Base-by-base conservation (phyloP, 2,797 vertebrate species). In the Propithecus perrieri region DNA sequence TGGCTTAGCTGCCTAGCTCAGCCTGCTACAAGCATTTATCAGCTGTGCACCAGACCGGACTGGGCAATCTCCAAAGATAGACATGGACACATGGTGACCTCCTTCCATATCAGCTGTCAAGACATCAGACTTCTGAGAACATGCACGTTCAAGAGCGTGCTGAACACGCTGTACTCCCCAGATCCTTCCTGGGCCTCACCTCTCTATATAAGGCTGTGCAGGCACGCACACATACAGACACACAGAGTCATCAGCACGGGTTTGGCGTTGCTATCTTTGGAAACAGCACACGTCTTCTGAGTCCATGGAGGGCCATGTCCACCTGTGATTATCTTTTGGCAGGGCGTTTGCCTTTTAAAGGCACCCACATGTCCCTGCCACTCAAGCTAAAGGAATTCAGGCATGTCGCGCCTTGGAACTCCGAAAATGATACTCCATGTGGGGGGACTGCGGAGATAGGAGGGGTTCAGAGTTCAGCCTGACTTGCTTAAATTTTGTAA, bases 321-420 rank as follows among this genome's bases (percentile, higher is more conserved):
- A 85, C 96, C 96, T 91, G 93, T 88, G 89, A 67, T 81, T 89
- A 43, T 96, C 94, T 85, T 57, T 24, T 63, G 71, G 75, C 71
- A 35, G 57, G 5, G 28, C 0, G 0, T 48, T 57, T 5, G 57
- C 91, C 86, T 83, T 80, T 33, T 30, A 92, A 87, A 89, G 80
- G 75, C 85, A 88, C 10, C 2, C 92, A 89, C 84, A 41, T 94
- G 96, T 6, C 87, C 75, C 24, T 0, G n/a, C 69, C 94, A 89
- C 95, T 91, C 92, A 93, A 48, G 75, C 46, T 7, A 17, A 53
- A 85, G 81, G 92, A 96, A 95, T 95, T 28, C 35, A 6, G 81
- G 50, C 38, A 4, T 3, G 11, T 63, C 0, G 17, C 93, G 17
- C 93, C 53, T 30, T 9, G 38, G 79, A 61, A 53, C 61, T 57